These are phyloP conservation scores for Tetrao urogallus DNA, from an alignment of 2,113 vertebrate genomes.

Conservation along the genomic window DNA sequence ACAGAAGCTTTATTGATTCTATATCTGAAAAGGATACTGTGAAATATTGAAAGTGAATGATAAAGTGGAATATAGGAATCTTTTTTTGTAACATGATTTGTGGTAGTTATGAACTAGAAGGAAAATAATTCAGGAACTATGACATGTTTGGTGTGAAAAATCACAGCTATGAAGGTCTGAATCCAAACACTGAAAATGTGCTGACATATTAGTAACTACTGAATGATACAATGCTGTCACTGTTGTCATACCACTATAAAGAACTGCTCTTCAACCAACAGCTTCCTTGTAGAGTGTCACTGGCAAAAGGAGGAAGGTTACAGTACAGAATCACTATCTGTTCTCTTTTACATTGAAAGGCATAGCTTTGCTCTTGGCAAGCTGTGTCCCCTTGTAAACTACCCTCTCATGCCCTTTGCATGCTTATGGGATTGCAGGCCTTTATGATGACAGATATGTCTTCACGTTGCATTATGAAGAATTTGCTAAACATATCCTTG, in stretches of 20 bases:
- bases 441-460: not conserved
- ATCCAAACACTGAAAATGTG: not conserved
- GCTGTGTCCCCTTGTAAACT: not conserved
- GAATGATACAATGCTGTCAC: not conserved
- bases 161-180: not conserved
- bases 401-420: not conserved
- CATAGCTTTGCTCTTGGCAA: not conserved
- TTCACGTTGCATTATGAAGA: not conserved
- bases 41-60: not conserved
- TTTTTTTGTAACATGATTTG: not conserved
- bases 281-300: not conserved
- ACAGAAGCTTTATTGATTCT: not conserved
- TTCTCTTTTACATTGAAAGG: not conserved
- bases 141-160: not conserved
- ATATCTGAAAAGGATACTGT: fast-evolving
- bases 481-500: not conserved
- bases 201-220: not conserved
- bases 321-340: not conserved
- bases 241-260: not conserved
- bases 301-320: not conserved
- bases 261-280: not conserved
- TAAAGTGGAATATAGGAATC: not conserved
- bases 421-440: not conserved
- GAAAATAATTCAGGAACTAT: not conserved
- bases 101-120: not conserved